These are phyloP conservation scores for Danionella dracula DNA, from an alignment of 2,797 vertebrate species.

Conservation along the genomic window DNA sequence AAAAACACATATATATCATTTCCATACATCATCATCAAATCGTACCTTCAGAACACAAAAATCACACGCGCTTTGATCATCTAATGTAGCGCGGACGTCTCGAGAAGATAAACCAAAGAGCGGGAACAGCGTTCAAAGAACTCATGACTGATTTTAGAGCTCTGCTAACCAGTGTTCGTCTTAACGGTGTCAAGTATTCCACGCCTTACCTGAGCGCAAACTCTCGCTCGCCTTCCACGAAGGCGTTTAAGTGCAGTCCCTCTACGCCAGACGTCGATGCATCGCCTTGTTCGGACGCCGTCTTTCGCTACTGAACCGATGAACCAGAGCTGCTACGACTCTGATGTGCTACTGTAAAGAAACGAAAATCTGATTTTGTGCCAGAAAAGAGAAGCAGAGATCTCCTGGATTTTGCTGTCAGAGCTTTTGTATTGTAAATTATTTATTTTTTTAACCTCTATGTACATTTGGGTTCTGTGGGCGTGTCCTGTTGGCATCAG, in stretches of 20 bases:
- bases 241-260: conserved; percentile 2
- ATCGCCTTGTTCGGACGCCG: background rate
- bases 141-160: too few relatives aligned
- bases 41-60: too few relatives aligned
- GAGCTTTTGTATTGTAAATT: conserved; percentile 85
- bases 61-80: too few relatives aligned
- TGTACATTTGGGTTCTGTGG: conserved; percentile 51
- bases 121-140: too few relatives aligned
- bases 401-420: conserved; percentile 73
- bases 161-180: too few relatives aligned
- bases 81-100: too few relatives aligned
- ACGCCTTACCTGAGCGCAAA: too few relatives aligned
- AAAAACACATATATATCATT: too few relatives aligned
- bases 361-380: conserved; percentile 61
- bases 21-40: too few relatives aligned
- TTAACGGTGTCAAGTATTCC: too few relatives aligned
- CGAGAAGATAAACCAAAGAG: too few relatives aligned
- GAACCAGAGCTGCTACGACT: background rate
- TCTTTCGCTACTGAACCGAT: background rate
- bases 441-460: conserved; percentile 87
- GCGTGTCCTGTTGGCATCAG: conserved; percentile 66
- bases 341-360: conserved; percentile 42
- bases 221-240: too few relatives aligned
- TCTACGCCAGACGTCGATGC: background rate
- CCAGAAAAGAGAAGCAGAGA: conserved; percentile 49